These are phyloP conservation scores for Novumbra hubbsi DNA, from an alignment of 2,797 vertebrate genomes.

Conservation along the genomic window DNA sequence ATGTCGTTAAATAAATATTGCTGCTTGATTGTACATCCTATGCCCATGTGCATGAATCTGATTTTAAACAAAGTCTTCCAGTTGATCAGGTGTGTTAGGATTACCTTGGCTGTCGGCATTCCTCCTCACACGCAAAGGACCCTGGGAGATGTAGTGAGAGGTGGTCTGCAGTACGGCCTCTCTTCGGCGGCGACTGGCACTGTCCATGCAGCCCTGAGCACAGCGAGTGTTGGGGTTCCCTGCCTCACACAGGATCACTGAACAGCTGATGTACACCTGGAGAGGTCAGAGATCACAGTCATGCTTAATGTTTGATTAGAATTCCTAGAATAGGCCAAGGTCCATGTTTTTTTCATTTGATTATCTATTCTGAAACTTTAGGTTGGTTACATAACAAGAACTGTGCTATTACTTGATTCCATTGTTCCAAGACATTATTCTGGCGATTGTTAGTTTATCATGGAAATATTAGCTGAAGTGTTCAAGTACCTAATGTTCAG, in stretches of 20 bases:
- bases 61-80: no score
- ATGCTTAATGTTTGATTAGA: no score
- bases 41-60: neutral
- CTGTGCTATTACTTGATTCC: no score
- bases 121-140: slow-evolving; percentile 61
- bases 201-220: slow-evolving; percentile 53
- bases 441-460: no score
- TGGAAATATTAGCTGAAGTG: no score
- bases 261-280: slow-evolving; percentile 75
- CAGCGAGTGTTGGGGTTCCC: slow-evolving; percentile 53
- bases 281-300: neutral
- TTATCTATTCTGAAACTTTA: no score
- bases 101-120: slow-evolving; percentile 45
- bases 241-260: slow-evolving; percentile 45
- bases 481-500: no score
- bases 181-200: slow-evolving; percentile 41
- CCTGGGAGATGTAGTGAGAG: slow-evolving; percentile 71
- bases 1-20: no score
- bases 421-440: no score
- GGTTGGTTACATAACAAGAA: no score
- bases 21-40: neutral
- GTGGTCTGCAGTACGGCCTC: slow-evolving; percentile 48
- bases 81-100: neutral
- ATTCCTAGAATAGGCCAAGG: no score
- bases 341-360: no score